Evolutionary conservation across 2,113 vertebrate species (phyloP), one percentile per base, ranked within the genome.

Genomic region (Anguilla rostrata): DNA sequence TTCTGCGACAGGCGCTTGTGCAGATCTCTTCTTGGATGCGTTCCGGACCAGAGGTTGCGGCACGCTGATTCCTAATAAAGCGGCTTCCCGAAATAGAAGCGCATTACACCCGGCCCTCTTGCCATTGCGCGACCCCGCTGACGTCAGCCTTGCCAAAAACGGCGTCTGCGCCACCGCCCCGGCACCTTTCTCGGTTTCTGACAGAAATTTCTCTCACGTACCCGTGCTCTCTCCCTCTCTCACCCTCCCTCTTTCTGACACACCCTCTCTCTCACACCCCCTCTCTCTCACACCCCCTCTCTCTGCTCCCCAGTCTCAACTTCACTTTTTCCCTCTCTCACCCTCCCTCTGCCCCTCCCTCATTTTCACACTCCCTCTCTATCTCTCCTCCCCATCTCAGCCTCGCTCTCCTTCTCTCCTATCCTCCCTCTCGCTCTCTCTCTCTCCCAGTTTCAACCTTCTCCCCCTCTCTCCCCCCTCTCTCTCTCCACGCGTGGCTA

Each of bases 1-100:
- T 34, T 16, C 75, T 39, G 34, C 12, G 29, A 4, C 0, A 75
- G 84, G 53, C 60, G 75, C 14, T 20, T 26, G 75, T n/a, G 46
- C 39, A 22, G 40, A 78, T 80, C 78, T 57, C 34, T 34, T 85
- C 18, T 60, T 49, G 78, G 84, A 80, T 78, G 40, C 14, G 9
- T 39, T 85, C 49, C 39, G 46, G 63, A 56, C 78, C n/a, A 18
- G 84, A 85, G n/a, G 0, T 39, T 57, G 20, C 46, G 26, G 40
- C 41, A 34, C n/a, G 26, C 16, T 53, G 26, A 66, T 78, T 66
- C 7, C 40, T n/a, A 66, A 83, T 60, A 82, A 56, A 41, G 20
- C n/a, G 22, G 81, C 26, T 9, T 60, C 81, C 57, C 43, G 75
- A 86, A 86, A 86, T 86, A 86, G 86, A 40, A 49, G 81, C 40